These are phyloP conservation scores for Limnephilus lunatus DNA, from an alignment of 2,888 invertebrate species.

Conservation along the genomic window DNA sequence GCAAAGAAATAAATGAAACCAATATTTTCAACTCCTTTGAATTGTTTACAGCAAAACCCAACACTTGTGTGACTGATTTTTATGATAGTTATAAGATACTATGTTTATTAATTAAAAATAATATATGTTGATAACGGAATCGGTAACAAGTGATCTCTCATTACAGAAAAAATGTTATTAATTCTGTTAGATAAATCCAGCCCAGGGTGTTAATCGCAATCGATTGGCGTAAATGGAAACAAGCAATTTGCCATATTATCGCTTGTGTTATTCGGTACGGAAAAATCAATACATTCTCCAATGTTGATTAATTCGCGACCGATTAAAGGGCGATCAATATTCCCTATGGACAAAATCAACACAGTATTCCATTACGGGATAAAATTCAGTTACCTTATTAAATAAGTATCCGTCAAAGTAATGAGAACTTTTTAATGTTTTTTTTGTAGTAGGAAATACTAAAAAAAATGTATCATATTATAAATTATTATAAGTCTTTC, in stretches of 20 bases:
- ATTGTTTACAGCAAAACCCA: no score
- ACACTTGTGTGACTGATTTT: no score
- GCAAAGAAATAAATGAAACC: no score
- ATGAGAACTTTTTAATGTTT: neutral
- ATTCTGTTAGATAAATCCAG: neutral
- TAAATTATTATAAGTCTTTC: no score
- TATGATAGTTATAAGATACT: no score
- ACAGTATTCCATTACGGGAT: neutral
- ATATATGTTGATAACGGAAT: no score
- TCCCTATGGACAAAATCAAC: neutral
- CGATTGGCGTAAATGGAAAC: slow-evolving; percentile 18
- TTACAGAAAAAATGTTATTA: neutral
- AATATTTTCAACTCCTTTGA: no score
- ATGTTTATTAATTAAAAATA: no score
- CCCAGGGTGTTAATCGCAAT: neutral
- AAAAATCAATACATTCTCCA: slow-evolving; percentile 27
- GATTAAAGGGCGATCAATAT: slow-evolving; percentile 32
- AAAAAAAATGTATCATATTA: no score
- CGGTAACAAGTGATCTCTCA: no score
- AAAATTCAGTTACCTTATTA: neutral
- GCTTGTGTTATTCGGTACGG: neutral
- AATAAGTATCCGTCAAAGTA: neutral
- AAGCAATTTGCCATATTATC: slow-evolving; percentile 18
- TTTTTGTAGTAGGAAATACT: no score
- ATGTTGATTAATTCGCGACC: slow-evolving; percentile 9